These are phyloP conservation scores for Scaptomyza montana DNA, from an alignment of 1,140 invertebrate genomes.

Conservation along the genomic window DNA sequence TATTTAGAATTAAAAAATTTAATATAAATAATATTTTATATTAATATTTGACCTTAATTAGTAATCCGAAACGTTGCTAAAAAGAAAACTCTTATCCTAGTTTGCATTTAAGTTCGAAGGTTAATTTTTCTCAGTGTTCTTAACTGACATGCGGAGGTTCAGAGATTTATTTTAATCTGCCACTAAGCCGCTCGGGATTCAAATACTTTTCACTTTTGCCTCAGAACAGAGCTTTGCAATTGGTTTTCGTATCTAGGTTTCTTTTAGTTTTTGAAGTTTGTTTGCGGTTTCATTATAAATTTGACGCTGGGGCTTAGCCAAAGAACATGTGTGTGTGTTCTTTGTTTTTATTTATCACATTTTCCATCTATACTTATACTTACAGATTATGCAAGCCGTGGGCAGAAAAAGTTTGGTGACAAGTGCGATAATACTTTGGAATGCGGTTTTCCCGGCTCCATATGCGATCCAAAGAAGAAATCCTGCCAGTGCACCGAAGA, in stretches of 20 bases:
- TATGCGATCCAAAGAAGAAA: conserved; percentile 88
- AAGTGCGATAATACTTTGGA: conserved; percentile 87
- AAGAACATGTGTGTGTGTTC: conserved; percentile 28
- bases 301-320: conserved; percentile 65
- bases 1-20: too few relatives aligned
- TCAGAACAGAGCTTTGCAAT: background rate
- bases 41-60: too few relatives aligned
- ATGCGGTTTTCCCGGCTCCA: conserved; percentile 89
- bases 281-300: conserved; percentile 65
- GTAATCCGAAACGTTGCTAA: too few relatives aligned
- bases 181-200: conserved; percentile 65
- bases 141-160: conserved; percentile 26
- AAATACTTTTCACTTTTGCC: conserved; percentile 60
- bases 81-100: too few relatives aligned
- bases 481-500: conserved; percentile 89
- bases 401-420: conserved; percentile 89
- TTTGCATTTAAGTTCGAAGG: too few relatives aligned
- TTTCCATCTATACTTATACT: conserved; percentile 20
- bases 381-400: conserved; percentile 84
- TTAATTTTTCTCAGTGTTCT: background rate
- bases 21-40: background rate
- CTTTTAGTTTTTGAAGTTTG: conserved; percentile 54
- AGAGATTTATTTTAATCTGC: conserved; percentile 70
- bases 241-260: conserved; percentile 7
- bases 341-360: background rate